Conservation (phyloP, 2,113 vertebrate species). For the Macquaria australasica region DNA sequence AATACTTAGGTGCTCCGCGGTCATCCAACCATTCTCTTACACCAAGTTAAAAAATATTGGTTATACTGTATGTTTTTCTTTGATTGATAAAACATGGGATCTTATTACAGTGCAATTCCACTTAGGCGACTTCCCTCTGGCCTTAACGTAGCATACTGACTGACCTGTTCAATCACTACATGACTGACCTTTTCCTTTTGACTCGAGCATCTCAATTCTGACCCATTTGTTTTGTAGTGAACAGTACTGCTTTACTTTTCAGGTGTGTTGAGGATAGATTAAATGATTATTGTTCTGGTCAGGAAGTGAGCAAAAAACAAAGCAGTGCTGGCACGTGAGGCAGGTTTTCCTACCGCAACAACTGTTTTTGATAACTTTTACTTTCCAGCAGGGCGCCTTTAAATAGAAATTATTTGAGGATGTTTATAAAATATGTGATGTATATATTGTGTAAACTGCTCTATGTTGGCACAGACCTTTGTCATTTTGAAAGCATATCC, state of each 20-base stretch:
- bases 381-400: slow-evolving; percentile 72
- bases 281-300: slow-evolving; percentile 13
- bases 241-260: slow-evolving; percentile 22
- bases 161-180: slow-evolving; percentile 4
- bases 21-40: slow-evolving; percentile 44
- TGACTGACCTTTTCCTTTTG: slow-evolving; percentile 33
- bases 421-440: slow-evolving; percentile 67
- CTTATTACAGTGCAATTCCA: slow-evolving; percentile 42
- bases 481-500: slow-evolving; percentile 54
- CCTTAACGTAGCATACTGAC: slow-evolving; percentile 72
- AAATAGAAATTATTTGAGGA: slow-evolving; percentile 57
- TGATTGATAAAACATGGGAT: slow-evolving; percentile 32
- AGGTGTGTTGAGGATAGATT: neutral
- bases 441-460: slow-evolving; percentile 67
- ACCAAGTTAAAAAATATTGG: slow-evolving; percentile 50
- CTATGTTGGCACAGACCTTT: slow-evolving; percentile 62
- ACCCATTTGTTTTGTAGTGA: slow-evolving; percentile 28
- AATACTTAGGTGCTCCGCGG: slow-evolving; percentile 68
- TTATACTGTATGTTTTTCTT: slow-evolving; percentile 53
- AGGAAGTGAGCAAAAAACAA: slow-evolving; percentile 2
- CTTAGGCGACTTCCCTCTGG: slow-evolving; percentile 52
- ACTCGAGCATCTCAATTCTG: slow-evolving; percentile 8
- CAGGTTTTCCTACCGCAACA: slow-evolving; percentile 45
- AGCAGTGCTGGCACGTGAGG: slow-evolving; percentile 34
- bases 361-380: slow-evolving; percentile 57